These are phyloP conservation scores for Sphecodes monilicornis DNA, from an alignment of 2,888 invertebrate species.

Conservation along the genomic window DNA sequence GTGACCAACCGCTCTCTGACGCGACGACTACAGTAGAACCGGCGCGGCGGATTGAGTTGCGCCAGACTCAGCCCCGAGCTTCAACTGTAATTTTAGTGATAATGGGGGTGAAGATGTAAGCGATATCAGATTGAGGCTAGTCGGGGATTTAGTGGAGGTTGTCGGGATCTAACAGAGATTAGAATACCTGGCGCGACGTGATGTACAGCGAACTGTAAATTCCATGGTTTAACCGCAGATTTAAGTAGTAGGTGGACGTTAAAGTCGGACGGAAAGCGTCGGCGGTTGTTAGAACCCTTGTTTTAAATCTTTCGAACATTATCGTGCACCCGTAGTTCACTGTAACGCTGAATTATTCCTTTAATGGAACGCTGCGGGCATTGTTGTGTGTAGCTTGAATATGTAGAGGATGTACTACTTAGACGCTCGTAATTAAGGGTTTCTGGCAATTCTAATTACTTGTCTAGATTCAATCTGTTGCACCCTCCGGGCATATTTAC, in stretches of 20 bases:
- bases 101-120: conserved; percentile 6
- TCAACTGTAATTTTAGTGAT: conserved; percentile 2
- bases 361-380: not conserved
- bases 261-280: not conserved
- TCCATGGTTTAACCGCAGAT: not conserved
- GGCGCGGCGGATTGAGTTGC: not conserved
- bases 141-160: not conserved
- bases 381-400: not conserved
- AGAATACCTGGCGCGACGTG: not conserved
- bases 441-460: not conserved
- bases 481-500: not conserved
- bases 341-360: not conserved
- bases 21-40: not conserved
- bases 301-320: not conserved
- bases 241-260: not conserved
- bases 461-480: not conserved
- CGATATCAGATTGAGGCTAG: conserved; percentile 1
- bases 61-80: not conserved
- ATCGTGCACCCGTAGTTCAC: not conserved
- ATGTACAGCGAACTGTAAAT: not conserved
- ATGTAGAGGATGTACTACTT: not conserved
- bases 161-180: not conserved
- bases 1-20: not conserved
- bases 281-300: not conserved
- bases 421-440: not conserved